phyloP scores from a whole-genome alignment of 2,888 invertebrate species.

The Leucophora obtusa region DNA sequence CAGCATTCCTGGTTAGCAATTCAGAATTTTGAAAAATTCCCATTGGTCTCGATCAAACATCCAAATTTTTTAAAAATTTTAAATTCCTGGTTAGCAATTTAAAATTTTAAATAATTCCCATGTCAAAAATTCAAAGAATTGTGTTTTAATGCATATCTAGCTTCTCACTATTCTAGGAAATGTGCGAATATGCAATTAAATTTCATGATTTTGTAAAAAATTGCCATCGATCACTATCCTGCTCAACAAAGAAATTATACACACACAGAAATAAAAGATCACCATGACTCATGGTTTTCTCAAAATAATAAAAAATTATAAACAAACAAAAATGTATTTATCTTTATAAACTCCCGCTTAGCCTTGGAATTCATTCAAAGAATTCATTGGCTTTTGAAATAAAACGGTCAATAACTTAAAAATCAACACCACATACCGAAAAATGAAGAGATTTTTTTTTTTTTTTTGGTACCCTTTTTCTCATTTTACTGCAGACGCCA shows the following conservation, averaged over 20 bases:
- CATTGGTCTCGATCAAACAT: too few species aligned
- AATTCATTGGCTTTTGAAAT: constrained; percentile 55
- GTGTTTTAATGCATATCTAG: neutral
- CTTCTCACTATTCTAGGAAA: constrained; percentile 18
- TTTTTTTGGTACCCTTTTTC: neutral
- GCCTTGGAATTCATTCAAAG: constrained; percentile 54
- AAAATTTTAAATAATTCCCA: too few species aligned
- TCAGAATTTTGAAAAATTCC: too few species aligned
- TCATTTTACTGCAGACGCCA: neutral
- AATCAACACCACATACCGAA: constrained; percentile 10
- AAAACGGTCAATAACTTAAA: constrained; percentile 51
- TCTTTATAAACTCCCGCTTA: constrained; percentile 51
- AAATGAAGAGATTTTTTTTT: neutral
- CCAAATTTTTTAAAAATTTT: too few species aligned
- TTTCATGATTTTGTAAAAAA: constrained; percentile 35
- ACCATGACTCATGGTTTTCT: neutral
- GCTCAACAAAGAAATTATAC: neutral
- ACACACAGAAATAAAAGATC: neutral
- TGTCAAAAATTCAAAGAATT: neutral
- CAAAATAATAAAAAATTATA: constrained; percentile 5
- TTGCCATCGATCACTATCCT: constrained; percentile 5
- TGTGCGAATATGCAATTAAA: constrained; percentile 28
- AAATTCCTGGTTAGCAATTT: too few species aligned
- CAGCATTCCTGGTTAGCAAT: too few species aligned
- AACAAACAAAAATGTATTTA: constrained; percentile 16